Conservation (phyloP, 2,888 invertebrate species). For the Cecidostiba fungosa region DNA sequence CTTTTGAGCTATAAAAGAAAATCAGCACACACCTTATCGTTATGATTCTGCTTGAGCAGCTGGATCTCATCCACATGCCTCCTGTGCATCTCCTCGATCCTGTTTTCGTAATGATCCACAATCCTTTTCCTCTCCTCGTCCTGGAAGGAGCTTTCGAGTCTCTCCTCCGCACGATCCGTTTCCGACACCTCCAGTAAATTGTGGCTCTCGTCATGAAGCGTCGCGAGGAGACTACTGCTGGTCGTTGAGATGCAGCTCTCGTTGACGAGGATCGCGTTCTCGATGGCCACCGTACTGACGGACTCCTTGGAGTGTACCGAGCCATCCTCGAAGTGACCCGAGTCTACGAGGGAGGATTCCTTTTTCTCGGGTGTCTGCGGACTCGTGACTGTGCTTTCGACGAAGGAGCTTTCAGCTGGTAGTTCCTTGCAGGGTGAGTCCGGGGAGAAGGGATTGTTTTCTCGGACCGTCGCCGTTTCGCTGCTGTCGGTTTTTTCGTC, state of each 20-base stretch:
- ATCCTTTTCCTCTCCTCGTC: conserved; percentile 86
- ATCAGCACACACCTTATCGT: conserved; percentile 82
- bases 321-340: conserved; percentile 93
- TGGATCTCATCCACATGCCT: conserved; percentile 86
- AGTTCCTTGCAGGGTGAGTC: conserved; percentile 81
- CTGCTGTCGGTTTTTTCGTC: conserved; percentile 91
- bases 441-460: conserved; percentile 84
- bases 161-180: background rate
- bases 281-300: conserved; percentile 72
- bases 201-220: conserved; percentile 24
- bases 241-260: conserved; percentile 32
- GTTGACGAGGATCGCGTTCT: conserved; percentile 22
- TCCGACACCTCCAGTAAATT: background rate
- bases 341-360: conserved; percentile 91
- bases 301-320: conserved; percentile 90
- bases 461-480: conserved; percentile 88
- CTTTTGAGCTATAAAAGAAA: background rate
- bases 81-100: conserved; percentile 88
- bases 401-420: background rate
- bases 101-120: conserved; percentile 87
- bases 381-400: conserved; percentile 76
- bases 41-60: conserved; percentile 89
- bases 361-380: conserved; percentile 82
- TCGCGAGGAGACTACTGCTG: conserved; percentile 41
- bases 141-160: background rate